Evolutionary conservation across 2,113 vertebrate species (phyloP).

Genomic region (Fregetta grallaria): DNA sequence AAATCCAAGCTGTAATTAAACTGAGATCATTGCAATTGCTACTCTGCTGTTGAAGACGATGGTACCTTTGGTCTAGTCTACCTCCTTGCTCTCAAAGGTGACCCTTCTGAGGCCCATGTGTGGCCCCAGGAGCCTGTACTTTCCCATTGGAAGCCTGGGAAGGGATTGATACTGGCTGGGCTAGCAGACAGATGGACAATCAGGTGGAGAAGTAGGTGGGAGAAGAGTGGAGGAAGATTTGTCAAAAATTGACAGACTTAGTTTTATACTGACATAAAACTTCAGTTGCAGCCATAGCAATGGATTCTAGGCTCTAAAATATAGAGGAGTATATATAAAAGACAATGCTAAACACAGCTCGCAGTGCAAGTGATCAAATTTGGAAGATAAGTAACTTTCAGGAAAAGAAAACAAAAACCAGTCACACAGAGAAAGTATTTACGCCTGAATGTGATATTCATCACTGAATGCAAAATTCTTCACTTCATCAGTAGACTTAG

Average conservation of each 20-base stretch:
- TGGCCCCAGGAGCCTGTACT: not conserved
- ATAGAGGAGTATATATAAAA: not conserved
- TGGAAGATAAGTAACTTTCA: constrained; percentile 14
- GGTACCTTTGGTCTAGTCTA: not conserved
- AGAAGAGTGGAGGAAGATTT: not conserved
- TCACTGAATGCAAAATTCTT: constrained; percentile 49
- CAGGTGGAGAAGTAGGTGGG: not conserved
- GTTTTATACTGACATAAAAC: not conserved
- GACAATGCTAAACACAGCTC: not conserved
- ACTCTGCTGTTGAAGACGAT: not conserved
- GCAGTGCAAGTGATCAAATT: constrained; percentile 13
- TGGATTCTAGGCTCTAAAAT: not conserved
- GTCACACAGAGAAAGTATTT: constrained; percentile 21
- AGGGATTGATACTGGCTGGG: not conserved
- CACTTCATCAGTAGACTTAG: constrained; percentile 28
- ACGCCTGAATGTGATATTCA: constrained; percentile 46
- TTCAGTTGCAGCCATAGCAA: not conserved
- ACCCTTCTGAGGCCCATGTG: too few species aligned
- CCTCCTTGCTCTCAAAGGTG: not conserved
- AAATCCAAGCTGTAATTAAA: not conserved
- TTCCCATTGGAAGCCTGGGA: not conserved
- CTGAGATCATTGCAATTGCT: not conserved
- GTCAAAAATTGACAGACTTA: not conserved
- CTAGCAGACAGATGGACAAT: not conserved
- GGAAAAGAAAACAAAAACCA: not conserved